A percentile compares a stretch with the other conserved stretches of the same genome.
These are phyloP conservation scores for Oryzias woworae DNA, from an alignment of 2,113 vertebrate genomes.

Conservation along the genomic window DNA sequence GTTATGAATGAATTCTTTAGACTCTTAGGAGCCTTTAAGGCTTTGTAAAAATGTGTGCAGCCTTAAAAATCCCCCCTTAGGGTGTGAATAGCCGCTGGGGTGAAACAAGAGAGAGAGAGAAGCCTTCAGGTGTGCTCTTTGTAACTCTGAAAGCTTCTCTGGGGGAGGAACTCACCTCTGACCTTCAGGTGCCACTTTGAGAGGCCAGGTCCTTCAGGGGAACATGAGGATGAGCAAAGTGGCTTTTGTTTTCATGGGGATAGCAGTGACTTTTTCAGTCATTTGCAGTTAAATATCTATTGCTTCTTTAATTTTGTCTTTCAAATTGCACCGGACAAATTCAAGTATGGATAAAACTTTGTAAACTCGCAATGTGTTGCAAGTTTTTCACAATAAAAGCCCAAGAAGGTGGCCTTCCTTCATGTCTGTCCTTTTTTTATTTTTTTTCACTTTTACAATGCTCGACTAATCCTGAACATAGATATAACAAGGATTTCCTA, in stretches of 20 bases:
- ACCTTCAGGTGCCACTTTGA: constrained; percentile 53
- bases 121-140: constrained; percentile 63
- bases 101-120: constrained; percentile 30
- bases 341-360: constrained; percentile 60
- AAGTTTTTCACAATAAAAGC: constrained; percentile 32
- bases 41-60: constrained; percentile 31
- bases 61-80: constrained; percentile 40
- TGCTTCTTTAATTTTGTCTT: constrained; percentile 3
- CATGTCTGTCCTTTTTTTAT: not conserved
- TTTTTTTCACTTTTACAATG: not conserved
- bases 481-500: constrained; percentile 6
- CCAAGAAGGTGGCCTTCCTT: constrained; percentile 19
- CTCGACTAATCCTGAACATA: constrained; percentile 7
- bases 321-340: constrained; percentile 41
- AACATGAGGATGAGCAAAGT: constrained; percentile 31
- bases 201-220: constrained; percentile 58
- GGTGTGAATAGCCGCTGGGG: constrained; percentile 49
- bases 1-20: not conserved
- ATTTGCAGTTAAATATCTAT: constrained; percentile 1
- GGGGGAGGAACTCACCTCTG: constrained; percentile 61
- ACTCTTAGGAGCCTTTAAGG: constrained; percentile 40
- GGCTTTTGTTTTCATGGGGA: constrained; percentile 4
- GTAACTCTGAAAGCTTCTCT: constrained; percentile 62
- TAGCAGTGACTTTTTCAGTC: not conserved
- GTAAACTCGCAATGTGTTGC: constrained; percentile 23